Evolutionary conservation across 2,888 invertebrate species (phyloP).

Genomic region (Cactoblastis cactorum): DNA sequence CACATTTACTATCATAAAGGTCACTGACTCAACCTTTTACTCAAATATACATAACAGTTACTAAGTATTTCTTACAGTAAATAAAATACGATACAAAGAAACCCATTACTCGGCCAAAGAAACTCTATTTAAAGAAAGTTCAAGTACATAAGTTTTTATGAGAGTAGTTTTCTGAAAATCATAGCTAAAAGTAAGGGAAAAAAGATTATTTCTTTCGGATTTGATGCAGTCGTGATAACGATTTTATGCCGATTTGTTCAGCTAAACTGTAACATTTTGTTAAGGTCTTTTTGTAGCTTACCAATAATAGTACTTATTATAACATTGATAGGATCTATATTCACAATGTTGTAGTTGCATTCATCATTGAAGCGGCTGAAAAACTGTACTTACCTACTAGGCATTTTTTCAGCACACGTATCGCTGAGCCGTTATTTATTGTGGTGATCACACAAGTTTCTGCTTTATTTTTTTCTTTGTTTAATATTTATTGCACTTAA

Average conservation of each 20-base stretch:
- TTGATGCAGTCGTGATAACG: neutral
- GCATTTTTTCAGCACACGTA: no score
- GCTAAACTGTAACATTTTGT: neutral
- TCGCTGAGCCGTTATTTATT: no score
- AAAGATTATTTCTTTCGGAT: neutral
- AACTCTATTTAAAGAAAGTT: neutral
- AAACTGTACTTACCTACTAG: no score
- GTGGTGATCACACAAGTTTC: no score
- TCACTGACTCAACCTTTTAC: no score
- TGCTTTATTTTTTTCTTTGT: no score
- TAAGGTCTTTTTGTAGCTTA: neutral
- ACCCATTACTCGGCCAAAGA: neutral
- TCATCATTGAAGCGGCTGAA: no score
- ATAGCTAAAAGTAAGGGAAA: neutral
- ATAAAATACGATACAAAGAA: neutral
- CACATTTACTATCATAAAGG: no score
- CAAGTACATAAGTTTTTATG: neutral
- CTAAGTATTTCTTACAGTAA: no score
- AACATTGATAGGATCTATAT: neutral
- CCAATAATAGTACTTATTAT: neutral
- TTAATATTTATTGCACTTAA: no score
- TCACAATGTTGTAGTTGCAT: neutral
- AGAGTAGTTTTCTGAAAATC: neutral
- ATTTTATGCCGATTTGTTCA: conserved; percentile 2
- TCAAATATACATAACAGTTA: no score